These are phyloP conservation scores for Corythornis vintsioides DNA, from an alignment of 2,113 vertebrate species.

Conservation along the genomic window DNA sequence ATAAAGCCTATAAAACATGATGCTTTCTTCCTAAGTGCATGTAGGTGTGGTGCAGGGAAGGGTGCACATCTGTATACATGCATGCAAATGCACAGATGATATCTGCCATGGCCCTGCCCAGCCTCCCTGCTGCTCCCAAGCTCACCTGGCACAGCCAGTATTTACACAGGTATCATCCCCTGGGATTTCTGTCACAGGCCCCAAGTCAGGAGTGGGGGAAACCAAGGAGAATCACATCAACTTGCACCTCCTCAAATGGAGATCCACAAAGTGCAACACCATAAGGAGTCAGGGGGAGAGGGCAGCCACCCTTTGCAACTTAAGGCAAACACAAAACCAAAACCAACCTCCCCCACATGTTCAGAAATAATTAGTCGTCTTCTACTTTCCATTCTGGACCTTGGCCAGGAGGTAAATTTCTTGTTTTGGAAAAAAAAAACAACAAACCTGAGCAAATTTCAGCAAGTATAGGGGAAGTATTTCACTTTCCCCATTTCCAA, in stretches of 20 bases:
- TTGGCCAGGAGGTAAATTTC: background rate
- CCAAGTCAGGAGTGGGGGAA: rapidly evolving
- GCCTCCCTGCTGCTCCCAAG: background rate
- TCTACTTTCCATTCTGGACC: background rate
- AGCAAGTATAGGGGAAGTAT: background rate
- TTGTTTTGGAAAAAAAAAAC: conserved; percentile 18
- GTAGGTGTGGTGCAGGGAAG: background rate
- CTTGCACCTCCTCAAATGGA: background rate
- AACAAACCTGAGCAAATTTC: background rate
- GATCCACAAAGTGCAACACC: background rate
- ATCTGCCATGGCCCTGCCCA: background rate
- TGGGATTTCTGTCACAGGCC: background rate
- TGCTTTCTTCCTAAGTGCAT: rapidly evolving
- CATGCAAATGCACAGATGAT: background rate
- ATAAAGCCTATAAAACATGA: background rate
- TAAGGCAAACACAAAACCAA: background rate
- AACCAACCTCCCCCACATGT: background rate
- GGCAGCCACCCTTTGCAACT: background rate
- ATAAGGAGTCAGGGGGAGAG: background rate
- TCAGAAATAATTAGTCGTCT: background rate
- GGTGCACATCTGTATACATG: background rate
- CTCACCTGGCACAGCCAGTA: background rate
- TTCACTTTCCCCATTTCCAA: background rate
- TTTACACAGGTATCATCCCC: background rate
- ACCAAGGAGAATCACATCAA: background rate